Evolutionary conservation across 2,888 invertebrate genomes (phyloP).

Genomic region (Stictocephala bisonia): DNA sequence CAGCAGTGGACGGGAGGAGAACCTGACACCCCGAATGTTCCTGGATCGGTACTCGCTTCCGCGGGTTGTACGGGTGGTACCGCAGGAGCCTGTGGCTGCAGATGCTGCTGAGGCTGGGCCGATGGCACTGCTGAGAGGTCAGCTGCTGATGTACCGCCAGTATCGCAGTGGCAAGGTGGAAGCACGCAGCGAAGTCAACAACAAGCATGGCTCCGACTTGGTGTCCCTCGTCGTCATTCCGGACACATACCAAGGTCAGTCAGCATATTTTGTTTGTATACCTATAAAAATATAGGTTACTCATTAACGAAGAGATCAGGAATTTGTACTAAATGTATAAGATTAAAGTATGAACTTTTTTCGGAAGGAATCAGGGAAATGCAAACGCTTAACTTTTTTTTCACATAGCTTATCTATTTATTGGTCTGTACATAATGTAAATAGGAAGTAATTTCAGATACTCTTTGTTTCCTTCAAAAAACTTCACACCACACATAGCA

Average conservation of each 20-base stretch:
- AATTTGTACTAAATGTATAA: too few relatives aligned
- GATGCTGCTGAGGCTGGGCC: conserved; percentile 61
- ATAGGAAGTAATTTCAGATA: too few relatives aligned
- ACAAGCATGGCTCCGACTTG: conserved; percentile 59
- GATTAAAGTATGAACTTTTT: too few relatives aligned
- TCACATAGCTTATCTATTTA: too few relatives aligned
- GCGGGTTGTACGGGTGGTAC: conserved; percentile 64
- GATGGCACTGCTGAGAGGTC: conserved; percentile 64
- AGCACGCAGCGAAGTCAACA: conserved; percentile 62
- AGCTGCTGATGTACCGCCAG: conserved; percentile 66
- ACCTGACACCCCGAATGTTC: conserved; percentile 61
- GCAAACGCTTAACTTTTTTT: too few relatives aligned
- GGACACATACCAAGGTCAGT: conserved; percentile 67
- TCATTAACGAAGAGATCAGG: too few relatives aligned
- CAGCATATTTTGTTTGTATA: too few relatives aligned
- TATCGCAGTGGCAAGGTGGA: conserved; percentile 67
- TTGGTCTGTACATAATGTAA: too few relatives aligned
- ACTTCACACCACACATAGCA: too few relatives aligned
- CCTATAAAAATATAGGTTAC: too few relatives aligned
- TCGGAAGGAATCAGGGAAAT: too few relatives aligned
- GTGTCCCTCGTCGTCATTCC: conserved; percentile 67
- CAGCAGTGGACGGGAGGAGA: conserved; percentile 47
- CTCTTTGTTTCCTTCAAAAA: too few relatives aligned
- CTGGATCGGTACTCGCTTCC: conserved; percentile 65
- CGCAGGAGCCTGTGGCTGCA: conserved; percentile 53